Base-by-base conservation (phyloP, 1,140 invertebrate genomes). In the Sinonovacula constricta region DNA sequence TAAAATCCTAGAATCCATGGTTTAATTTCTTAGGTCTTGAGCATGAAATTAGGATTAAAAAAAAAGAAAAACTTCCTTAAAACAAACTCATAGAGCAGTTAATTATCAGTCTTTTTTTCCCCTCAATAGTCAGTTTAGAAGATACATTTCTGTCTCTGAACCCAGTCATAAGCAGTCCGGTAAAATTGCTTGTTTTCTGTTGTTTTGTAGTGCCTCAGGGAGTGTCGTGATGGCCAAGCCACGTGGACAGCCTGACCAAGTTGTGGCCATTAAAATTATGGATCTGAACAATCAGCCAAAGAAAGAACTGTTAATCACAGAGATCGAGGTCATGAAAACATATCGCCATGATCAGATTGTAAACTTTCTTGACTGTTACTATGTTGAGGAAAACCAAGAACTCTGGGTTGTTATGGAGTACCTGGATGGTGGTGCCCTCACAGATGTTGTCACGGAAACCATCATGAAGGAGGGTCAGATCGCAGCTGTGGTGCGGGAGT, bases 401-500 rank as follows among this genome's bases (percentile, higher is more conserved):
- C 83, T 93, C 18, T 93, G 93, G 93, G 92, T 93, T 28, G 91
- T 93, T 5, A 93, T 93, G 92, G 92, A 93, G 81, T 93, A 91
- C 80, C 80, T 93, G 10, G 92, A 93, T 81, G 92, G 92, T 57
- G 92, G 92, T 22, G 91, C 92, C 31, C 86, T 93, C 18, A 93
- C 92, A 0, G 92, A 93, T 82, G 92, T 93, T 71, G 92, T 93
- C 51, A 91, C 91, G 14, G 92, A 93, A 81, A 93, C 93, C 1
- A 90, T 93, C 49, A 90, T 93, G 87, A 91, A 92, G 60, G 92
- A 93, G 83, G 97, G 97, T 26, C 98, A 99, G 91, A 99, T 99
- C 81, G 98, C 98, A 0, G 97, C 98, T 14, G 98, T 99, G 12
- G 98, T 97, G 88, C 93, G 97, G 34, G 92, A 92, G 96, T 99